Base-by-base conservation (phyloP, 1,140 invertebrate genomes). In the Diabrotica virgifera region DNA sequence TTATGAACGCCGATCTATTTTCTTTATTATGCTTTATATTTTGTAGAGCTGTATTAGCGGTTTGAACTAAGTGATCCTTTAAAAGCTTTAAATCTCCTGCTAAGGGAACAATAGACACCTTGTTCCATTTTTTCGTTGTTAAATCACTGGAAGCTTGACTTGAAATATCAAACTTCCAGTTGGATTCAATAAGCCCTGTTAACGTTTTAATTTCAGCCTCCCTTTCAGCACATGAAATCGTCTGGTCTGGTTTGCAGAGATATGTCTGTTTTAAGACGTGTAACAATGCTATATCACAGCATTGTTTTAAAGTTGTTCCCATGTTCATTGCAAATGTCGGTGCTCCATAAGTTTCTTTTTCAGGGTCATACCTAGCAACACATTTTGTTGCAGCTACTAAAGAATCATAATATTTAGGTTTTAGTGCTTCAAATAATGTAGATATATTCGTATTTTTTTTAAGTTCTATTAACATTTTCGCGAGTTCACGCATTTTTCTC, bases 91-190 rank as follows among this genome's bases (percentile, higher is more conserved):
- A 36, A 37, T 72, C 70, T 51, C 52, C 63, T 37, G 70, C 70
- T 7, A 73, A 40, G 6, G 68, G 68, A 12, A 72, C 58, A 59
- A 73, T 55, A n/a, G 56, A 70, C 11, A 73, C 54, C 36, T 70
- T 70, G 38, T 73, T 72, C 59, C 64, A 70, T 63, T 68, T 72
- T 35, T 66, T 60, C 36, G 62, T 11, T 58, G 65, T 62, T 11
- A 73, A 51, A 60, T 71, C 56, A 57, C 61, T 70, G 35, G 46
- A 63, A 38, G 72, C 70, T 62, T 72, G 68, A 12, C 50, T 76
- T 36, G 75, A 77, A n/a, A 78, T 63, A 64, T 76, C 73, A 74
- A 64, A 76, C 64, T 70, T 74, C 74, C 72, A 78, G 63, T 77
- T 73, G 60, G 62, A 66, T 56, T 73, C 57, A 10, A 78, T 70